Evolutionary conservation across 2,888 invertebrate genomes (phyloP).

Genomic region (Chydorus sphaericus): DNA sequence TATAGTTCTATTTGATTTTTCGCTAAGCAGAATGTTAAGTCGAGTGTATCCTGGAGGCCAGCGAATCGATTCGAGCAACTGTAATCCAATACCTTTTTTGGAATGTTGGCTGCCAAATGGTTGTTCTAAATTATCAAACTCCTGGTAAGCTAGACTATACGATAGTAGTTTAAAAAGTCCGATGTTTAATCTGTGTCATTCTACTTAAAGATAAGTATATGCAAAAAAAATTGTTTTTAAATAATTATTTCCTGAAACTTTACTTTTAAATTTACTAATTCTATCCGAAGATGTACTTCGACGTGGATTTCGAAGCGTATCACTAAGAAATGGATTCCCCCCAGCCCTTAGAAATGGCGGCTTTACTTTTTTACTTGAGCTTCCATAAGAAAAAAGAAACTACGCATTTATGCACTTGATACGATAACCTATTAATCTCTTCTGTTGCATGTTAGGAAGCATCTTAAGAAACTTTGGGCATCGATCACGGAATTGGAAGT

Average conservation of each 20-base stretch:
- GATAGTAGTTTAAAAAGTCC: no score
- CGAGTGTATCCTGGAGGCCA: conserved; percentile 82
- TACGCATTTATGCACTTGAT: no score
- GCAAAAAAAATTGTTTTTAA: no score
- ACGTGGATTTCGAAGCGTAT: conserved; percentile 79
- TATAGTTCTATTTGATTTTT: conserved; percentile 20
- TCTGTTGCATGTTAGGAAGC: no score
- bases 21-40: conserved; percentile 74
- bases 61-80: conserved; percentile 92
- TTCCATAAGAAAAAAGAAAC: conserved; percentile 35
- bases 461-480: no score
- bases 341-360: conserved; percentile 85
- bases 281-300: no score
- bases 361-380: conserved; percentile 66
- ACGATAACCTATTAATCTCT: no score
- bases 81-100: conserved; percentile 87
- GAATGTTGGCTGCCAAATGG: conserved; percentile 94
- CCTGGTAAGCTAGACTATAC: conserved; percentile 72
- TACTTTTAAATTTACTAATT: no score
- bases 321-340: conserved; percentile 73
- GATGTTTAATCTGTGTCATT: no score
- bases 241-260: no score
- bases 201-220: no score
- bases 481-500: no score
- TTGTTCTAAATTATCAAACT: conserved; percentile 94